These are phyloP conservation scores for Acanthornis magna DNA, from an alignment of 2,797 vertebrate genomes.

Conservation along the genomic window DNA sequence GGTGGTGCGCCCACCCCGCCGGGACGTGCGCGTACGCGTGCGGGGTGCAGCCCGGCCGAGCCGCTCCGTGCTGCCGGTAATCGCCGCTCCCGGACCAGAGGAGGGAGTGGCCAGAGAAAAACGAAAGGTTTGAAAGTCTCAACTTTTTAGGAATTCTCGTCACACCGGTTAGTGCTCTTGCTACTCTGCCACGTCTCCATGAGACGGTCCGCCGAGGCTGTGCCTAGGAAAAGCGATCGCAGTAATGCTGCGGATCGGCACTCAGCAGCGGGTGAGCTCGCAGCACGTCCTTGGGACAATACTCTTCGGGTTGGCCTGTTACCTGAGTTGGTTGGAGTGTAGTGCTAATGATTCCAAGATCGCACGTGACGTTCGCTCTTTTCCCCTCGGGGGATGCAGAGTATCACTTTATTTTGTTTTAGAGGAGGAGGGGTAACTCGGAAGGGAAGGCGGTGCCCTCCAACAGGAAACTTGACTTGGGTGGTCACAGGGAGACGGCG, in stretches of 20 bases:
- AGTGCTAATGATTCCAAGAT: constrained; percentile 33
- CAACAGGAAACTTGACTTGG: accelerated
- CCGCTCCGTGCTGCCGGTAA: too few species aligned
- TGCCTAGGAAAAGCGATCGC: accelerated
- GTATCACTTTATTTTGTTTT: accelerated
- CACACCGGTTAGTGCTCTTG: accelerated
- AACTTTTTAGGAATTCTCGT: background rate
- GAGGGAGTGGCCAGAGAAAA: background rate
- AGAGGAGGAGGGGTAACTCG: too few species aligned
- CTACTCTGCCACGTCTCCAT: background rate
- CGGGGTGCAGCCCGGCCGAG: too few species aligned
- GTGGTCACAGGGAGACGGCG: accelerated
- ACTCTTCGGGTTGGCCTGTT: background rate
- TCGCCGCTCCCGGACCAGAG: too few species aligned
- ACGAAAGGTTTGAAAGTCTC: accelerated
- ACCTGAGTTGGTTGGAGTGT: constrained; percentile 62
- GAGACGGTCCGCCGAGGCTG: accelerated
- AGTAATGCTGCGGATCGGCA: accelerated
- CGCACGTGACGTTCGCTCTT: background rate
- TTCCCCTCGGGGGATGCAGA: accelerated
- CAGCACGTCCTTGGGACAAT: accelerated
- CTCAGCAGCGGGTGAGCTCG: accelerated
- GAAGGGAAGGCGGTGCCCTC: accelerated
- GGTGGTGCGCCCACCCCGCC: too few species aligned
- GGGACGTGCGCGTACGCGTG: background rate